A percentile compares a stretch with the other conserved stretches of the same genome.
phyloP scores from a whole-genome alignment of 2,888 invertebrate genomes.

The Criorhina ranunculi region DNA sequence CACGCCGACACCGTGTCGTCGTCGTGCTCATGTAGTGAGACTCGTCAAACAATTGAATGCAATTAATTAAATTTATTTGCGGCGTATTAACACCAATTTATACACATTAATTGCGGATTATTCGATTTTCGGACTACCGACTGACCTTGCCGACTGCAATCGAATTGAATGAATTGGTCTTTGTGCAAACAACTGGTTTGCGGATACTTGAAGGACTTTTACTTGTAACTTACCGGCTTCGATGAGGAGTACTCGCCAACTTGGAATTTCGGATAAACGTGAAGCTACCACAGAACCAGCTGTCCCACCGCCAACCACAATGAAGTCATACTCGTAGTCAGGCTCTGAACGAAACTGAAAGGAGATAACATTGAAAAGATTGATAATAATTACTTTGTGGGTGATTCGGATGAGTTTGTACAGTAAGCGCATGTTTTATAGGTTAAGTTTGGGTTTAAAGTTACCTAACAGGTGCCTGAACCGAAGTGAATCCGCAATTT shows the following conservation, averaged over 20 bases:
- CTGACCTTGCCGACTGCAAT: constrained; percentile 6
- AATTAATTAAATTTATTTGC: constrained; percentile 40
- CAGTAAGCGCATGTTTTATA: no score
- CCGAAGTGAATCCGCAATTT: no score
- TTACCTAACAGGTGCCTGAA: no score
- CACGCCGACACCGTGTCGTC: not conserved
- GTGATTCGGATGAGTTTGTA: not conserved
- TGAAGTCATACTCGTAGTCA: constrained; percentile 84
- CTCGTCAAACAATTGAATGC: constrained; percentile 40
- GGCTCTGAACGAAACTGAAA: constrained; percentile 84
- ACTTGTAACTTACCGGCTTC: constrained; percentile 83
- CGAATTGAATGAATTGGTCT: not conserved
- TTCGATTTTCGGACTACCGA: constrained; percentile 20
- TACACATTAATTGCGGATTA: constrained; percentile 29
- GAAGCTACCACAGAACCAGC: constrained; percentile 84
- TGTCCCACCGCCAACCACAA: constrained; percentile 84
- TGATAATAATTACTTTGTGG: not conserved
- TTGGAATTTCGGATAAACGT: constrained; percentile 83
- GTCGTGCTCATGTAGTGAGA: constrained; percentile 23
- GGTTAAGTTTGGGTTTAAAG: no score
- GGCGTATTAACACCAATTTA: constrained; percentile 41
- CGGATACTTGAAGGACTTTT: not conserved
- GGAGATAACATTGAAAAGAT: constrained; percentile 38
- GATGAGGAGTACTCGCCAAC: constrained; percentile 84
- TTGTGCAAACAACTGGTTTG: constrained; percentile 1